Conservation (phyloP, 1,140 invertebrate species). For the Littorina saxatilis region DNA sequence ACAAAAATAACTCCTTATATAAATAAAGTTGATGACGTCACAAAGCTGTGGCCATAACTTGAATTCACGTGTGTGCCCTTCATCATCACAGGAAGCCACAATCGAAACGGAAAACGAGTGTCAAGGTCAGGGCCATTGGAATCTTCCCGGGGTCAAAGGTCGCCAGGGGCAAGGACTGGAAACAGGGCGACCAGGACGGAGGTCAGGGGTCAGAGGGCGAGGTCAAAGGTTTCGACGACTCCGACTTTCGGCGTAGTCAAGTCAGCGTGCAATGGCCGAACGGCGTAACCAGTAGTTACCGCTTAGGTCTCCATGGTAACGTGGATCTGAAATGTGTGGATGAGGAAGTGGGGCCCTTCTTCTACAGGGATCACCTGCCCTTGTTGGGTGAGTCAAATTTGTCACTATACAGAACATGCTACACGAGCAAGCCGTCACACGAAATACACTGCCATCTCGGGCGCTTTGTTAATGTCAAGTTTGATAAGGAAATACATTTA, state of each 20-base stretch:
- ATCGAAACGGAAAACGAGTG: constrained; percentile 34
- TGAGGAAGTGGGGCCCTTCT: constrained; percentile 82
- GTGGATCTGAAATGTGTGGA: constrained; percentile 88
- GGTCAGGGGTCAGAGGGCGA: constrained; percentile 79
- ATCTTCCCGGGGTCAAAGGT: constrained; percentile 90
- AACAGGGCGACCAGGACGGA: constrained; percentile 52
- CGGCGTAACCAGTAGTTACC: constrained; percentile 84
- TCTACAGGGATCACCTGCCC: constrained; percentile 85
- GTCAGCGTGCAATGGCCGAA: constrained; percentile 88
- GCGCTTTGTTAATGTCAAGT: too few species aligned
- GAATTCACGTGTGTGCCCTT: too few species aligned
- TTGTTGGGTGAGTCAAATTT: too few species aligned
- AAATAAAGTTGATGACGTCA: too few species aligned
- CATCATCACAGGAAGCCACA: background rate
- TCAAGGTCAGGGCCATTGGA: constrained; percentile 74
- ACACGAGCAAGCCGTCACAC: too few species aligned
- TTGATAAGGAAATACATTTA: too few species aligned
- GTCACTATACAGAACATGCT: too few species aligned
- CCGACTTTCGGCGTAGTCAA: constrained; percentile 86
- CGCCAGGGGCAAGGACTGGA: constrained; percentile 47
- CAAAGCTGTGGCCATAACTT: too few species aligned
- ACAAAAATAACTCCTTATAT: too few species aligned
- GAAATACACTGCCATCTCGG: too few species aligned
- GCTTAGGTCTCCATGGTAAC: constrained; percentile 89
- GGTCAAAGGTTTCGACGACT: constrained; percentile 87